Percentiles rank a stretch among this genome's conserved stretches.
Evolutionary conservation across 1,140 invertebrate genomes (phyloP).

Genomic region (Periplaneta americana): DNA sequence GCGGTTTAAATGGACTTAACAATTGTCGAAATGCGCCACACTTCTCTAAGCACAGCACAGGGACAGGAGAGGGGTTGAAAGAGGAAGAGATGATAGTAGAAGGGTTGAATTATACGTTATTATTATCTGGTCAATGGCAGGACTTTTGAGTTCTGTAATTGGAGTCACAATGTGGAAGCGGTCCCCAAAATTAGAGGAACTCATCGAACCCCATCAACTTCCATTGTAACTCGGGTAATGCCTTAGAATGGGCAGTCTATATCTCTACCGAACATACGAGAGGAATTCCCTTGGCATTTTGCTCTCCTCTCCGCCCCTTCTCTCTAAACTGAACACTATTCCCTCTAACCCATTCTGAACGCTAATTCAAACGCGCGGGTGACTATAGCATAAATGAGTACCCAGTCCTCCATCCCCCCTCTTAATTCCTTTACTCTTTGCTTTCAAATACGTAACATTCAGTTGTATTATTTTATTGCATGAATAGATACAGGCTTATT

Average conservation of each 20-base stretch:
- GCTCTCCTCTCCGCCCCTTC: too few species aligned
- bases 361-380: not conserved
- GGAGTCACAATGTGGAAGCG: not conserved
- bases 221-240: not conserved
- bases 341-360: not conserved
- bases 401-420: not conserved
- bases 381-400: too few species aligned
- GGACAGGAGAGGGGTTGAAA: too few species aligned
- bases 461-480: not conserved
- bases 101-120: not conserved
- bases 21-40: not conserved
- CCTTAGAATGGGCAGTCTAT: not conserved
- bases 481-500: not conserved
- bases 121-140: not conserved
- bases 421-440: not conserved
- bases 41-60: too few species aligned
- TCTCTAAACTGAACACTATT: too few species aligned
- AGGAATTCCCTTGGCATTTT: not conserved
- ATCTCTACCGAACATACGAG: not conserved
- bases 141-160: not conserved
- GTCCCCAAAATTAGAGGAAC: not conserved
- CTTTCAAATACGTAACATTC: not conserved
- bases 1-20: not conserved
- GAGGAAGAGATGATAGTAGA: too few species aligned
- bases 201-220: not conserved